Conservation (phyloP, 53 echinoderm and acorn worm species). For the Astropecten irregularis region DNA sequence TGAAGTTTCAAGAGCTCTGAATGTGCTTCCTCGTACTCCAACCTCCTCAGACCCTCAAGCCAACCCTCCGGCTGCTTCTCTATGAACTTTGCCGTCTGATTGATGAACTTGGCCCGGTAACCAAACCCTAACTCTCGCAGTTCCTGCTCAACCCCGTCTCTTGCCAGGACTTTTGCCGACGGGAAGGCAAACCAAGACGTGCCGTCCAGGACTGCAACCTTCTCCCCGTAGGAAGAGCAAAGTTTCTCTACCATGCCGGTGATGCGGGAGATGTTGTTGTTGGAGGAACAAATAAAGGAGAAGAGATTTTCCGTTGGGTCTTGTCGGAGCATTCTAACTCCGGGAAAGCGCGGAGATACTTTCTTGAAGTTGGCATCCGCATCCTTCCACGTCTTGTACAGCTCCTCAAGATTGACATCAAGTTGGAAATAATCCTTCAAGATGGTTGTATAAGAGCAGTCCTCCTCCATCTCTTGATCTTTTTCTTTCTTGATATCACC, state of each 20-base stretch:
- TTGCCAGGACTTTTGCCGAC: slow-evolving; percentile 50
- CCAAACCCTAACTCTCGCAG: slow-evolving; percentile 85
- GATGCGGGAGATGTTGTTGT: slow-evolving; percentile 93
- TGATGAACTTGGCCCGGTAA: slow-evolving; percentile 90
- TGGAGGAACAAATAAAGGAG: slow-evolving; percentile 97
- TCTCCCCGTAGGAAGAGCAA: slow-evolving; percentile 74
- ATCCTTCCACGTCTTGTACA: slow-evolving; percentile 74
- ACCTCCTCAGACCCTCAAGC: slow-evolving; percentile 65
- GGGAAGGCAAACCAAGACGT: slow-evolving; percentile 78
- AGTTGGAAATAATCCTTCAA: slow-evolving; percentile 85
- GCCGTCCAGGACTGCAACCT: slow-evolving; percentile 71
- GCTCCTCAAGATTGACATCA: slow-evolving; percentile 52
- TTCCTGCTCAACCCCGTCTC: slow-evolving; percentile 64
- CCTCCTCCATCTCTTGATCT: not conserved
- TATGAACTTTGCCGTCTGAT: slow-evolving; percentile 75
- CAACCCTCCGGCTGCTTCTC: slow-evolving; percentile 62
- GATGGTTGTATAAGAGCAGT: slow-evolving; percentile 14
- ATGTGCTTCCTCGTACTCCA: slow-evolving; percentile 76
- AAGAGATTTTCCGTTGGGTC: slow-evolving; percentile 92
- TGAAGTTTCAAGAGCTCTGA: slow-evolving; percentile 71
- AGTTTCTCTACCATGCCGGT: slow-evolving; percentile 88
- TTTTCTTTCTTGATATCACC: not conserved
- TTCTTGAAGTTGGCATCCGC: slow-evolving; percentile 74
- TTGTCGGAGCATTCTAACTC: slow-evolving; percentile 82
- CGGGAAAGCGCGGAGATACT: slow-evolving; percentile 68